Evolutionary conservation across 2,797 vertebrate genomes (phyloP).

Genomic region (Acestrorhynchus altus): DNA sequence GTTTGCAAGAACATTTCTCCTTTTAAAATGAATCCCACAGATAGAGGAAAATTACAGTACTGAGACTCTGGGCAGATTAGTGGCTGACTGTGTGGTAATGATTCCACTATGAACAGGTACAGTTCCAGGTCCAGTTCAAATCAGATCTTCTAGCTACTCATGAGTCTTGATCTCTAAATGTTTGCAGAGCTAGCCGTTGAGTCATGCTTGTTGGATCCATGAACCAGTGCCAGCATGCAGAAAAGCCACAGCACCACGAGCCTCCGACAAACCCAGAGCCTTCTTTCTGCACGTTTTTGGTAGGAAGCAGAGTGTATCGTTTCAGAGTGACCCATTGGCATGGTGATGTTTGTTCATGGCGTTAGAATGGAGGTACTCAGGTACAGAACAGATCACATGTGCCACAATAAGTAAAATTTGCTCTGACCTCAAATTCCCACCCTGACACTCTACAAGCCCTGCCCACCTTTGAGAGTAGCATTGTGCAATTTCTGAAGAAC

Average conservation of each 20-base stretch:
- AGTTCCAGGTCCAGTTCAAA: conserved; percentile 1
- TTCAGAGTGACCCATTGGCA: background rate
- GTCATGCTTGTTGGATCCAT: conserved; percentile 33
- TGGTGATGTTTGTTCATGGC: background rate
- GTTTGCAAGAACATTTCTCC: conserved; percentile 29
- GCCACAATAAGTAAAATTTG: background rate
- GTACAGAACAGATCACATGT: conserved; percentile 11
- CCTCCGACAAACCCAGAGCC: conserved; percentile 63
- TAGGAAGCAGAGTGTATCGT: conserved; percentile 65
- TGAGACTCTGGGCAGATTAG: background rate
- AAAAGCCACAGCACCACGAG: conserved; percentile 59
- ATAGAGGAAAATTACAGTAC: conserved; percentile 18
- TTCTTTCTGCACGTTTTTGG: conserved; percentile 65
- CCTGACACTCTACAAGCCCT: background rate
- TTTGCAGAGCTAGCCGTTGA: conserved; percentile 63
- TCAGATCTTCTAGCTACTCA: conserved; percentile 43
- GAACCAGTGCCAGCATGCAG: conserved; percentile 60
- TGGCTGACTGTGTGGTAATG: conserved; percentile 29
- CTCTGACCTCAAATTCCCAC: background rate
- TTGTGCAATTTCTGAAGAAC: background rate
- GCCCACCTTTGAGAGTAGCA: conserved; percentile 4
- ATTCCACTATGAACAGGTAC: conserved; percentile 39
- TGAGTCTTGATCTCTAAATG: conserved; percentile 58
- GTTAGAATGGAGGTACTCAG: conserved; percentile 27
- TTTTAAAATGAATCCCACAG: conserved; percentile 32